Percentiles rank a stretch among this genome's conserved stretches.
phyloP scores from a whole-genome alignment of 2,888 invertebrate species.

The Diarsia mendica region DNA sequence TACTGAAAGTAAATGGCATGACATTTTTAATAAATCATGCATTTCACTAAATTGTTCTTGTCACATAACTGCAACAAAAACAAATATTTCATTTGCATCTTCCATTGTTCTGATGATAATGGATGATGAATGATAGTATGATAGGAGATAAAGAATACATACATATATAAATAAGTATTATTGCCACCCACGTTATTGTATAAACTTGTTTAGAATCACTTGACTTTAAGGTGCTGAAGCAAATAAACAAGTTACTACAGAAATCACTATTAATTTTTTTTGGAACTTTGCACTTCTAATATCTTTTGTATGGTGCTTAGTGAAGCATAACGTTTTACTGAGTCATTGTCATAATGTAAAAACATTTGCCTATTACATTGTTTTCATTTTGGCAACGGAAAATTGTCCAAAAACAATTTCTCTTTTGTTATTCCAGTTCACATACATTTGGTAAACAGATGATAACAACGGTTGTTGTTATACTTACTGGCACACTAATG shows the following conservation, averaged over 20 bases:
- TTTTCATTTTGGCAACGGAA: background rate
- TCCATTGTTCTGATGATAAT: constrained; percentile 9
- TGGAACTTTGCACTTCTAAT: background rate
- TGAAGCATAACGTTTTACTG: background rate
- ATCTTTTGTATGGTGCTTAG: background rate
- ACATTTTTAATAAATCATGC: background rate
- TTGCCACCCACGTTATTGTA: constrained; percentile 10
- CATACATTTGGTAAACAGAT: background rate
- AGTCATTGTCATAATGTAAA: background rate
- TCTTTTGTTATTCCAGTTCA: background rate
- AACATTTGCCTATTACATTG: background rate
- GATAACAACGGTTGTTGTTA: background rate
- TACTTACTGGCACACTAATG: background rate
- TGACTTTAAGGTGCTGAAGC: constrained; percentile 47
- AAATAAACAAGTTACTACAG: constrained; percentile 9
- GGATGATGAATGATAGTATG: background rate
- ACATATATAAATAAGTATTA: background rate
- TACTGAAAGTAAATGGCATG: background rate
- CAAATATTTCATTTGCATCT: background rate
- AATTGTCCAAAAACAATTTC: background rate
- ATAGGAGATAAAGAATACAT: constrained; percentile 11
- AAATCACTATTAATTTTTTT: constrained; percentile 48
- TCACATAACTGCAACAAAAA: background rate
- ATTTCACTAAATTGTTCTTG: background rate
- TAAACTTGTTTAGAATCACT: constrained; percentile 25